phyloP scores from a whole-genome alignment of 2,113 vertebrate species.

The Plectropomus leopardus region DNA sequence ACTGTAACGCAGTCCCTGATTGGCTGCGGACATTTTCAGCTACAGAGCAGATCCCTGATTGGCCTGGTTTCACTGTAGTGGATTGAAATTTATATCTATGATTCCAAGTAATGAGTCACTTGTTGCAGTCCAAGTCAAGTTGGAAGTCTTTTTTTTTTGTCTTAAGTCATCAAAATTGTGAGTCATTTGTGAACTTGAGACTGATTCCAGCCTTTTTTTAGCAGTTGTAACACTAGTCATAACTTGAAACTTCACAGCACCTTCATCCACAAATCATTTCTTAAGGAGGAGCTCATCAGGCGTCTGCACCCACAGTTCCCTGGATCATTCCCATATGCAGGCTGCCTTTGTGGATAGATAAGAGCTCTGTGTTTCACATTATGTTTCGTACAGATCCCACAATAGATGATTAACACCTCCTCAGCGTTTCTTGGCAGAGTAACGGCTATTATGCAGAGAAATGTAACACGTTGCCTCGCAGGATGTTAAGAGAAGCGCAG shows the following conservation, averaged over 20 bases:
- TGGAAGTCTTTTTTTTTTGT: too few species aligned
- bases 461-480: constrained; percentile 34
- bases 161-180: too few species aligned
- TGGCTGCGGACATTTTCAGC: too few species aligned
- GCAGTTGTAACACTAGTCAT: not conserved
- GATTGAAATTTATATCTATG: too few species aligned
- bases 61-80: too few species aligned
- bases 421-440: constrained; percentile 41
- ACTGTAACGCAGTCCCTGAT: too few species aligned
- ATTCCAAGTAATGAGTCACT: too few species aligned
- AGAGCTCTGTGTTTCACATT: constrained; percentile 33
- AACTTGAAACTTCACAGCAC: not conserved
- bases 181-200: too few species aligned
- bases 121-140: too few species aligned
- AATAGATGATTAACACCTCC: constrained; percentile 40
- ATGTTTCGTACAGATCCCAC: constrained; percentile 21
- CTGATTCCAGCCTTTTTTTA: not conserved
- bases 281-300: not conserved
- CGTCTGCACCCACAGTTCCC: not conserved
- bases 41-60: too few species aligned
- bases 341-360: not conserved
- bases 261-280: not conserved
- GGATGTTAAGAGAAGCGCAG: constrained; percentile 7
- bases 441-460: constrained; percentile 24
- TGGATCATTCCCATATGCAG: not conserved